Conservation (phyloP, 2,888 invertebrate species). For the Drosophila parthenogenetica region DNA sequence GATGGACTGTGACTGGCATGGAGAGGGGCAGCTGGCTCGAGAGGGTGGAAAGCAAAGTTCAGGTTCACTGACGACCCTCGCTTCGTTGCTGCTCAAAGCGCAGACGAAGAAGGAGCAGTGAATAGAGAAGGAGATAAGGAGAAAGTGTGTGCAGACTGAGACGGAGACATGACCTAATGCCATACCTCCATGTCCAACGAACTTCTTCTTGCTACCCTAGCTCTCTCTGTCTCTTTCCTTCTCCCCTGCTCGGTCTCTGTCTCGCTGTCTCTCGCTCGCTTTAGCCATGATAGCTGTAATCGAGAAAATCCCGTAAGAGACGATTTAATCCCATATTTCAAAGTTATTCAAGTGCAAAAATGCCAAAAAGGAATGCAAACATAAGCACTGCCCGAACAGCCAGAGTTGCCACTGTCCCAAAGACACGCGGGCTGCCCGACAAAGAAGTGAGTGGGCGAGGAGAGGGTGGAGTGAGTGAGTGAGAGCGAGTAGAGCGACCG, state of each 20-base stretch:
- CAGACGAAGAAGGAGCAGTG: constrained; percentile 2
- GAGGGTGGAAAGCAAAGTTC: constrained; percentile 46
- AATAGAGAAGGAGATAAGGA: background rate
- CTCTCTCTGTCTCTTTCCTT: background rate
- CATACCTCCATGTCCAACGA: constrained; percentile 23
- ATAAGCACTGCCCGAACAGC: constrained; percentile 72
- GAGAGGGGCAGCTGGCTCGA: background rate
- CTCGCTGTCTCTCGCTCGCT: constrained; percentile 20
- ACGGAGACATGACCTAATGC: constrained; percentile 49
- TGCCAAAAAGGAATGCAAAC: constrained; percentile 82
- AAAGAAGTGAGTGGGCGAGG: background rate
- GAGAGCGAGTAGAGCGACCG: constrained; percentile 17
- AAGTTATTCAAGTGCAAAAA: constrained; percentile 84
- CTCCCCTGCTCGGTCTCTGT: constrained; percentile 1
- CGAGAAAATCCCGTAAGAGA: constrained; percentile 83
- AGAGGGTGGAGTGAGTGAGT: background rate
- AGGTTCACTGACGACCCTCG: constrained; percentile 62
- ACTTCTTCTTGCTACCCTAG: constrained; percentile 8
- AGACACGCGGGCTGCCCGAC: constrained; percentile 36
- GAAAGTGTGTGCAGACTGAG: constrained; percentile 9
- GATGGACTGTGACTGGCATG: background rate
- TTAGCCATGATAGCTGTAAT: constrained; percentile 80
- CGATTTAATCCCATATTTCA: constrained; percentile 84
- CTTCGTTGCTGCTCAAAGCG: constrained; percentile 30
- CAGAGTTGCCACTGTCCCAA: constrained; percentile 41